phyloP scores from a whole-genome alignment of 2,888 invertebrate genomes.

The Thera britannica region DNA sequence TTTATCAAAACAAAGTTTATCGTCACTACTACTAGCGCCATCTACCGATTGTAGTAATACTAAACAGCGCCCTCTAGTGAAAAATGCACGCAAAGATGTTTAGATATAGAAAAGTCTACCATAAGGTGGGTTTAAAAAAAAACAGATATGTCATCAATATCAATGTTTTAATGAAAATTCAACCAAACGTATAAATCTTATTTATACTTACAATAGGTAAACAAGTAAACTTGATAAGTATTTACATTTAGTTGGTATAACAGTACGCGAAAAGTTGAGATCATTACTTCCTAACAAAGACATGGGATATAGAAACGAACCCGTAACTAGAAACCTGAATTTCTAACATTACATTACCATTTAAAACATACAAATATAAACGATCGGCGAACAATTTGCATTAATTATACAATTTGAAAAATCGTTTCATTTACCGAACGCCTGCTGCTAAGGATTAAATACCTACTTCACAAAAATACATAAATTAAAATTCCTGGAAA shows the following conservation, averaged over 20 bases:
- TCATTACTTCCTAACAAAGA: slow-evolving; percentile 52
- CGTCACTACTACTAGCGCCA: slow-evolving; percentile 7
- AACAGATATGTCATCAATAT: slow-evolving; percentile 24
- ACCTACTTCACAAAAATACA: no score
- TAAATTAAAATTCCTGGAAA: background rate
- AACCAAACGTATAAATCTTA: slow-evolving; percentile 85
- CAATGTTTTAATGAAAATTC: slow-evolving; percentile 83
- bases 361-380: no score
- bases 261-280: slow-evolving; percentile 43
- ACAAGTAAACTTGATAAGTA: slow-evolving; percentile 77
- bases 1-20: background rate
- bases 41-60: slow-evolving; percentile 5
- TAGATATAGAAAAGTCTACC: no score
- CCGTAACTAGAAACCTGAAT: background rate
- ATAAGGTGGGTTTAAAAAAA: background rate
- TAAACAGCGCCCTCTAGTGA: slow-evolving; percentile 4
- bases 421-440: no score
- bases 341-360: no score
- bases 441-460: no score
- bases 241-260: slow-evolving; percentile 65
- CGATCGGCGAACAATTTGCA: no score
- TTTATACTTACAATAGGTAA: slow-evolving; percentile 81
- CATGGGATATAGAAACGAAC: background rate
- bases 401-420: no score
- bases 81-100: background rate